Evolutionary conservation across 2,888 invertebrate species (phyloP), one percentile per base, ranked within the genome.

Genomic region (Strigamia maritima): DNA sequence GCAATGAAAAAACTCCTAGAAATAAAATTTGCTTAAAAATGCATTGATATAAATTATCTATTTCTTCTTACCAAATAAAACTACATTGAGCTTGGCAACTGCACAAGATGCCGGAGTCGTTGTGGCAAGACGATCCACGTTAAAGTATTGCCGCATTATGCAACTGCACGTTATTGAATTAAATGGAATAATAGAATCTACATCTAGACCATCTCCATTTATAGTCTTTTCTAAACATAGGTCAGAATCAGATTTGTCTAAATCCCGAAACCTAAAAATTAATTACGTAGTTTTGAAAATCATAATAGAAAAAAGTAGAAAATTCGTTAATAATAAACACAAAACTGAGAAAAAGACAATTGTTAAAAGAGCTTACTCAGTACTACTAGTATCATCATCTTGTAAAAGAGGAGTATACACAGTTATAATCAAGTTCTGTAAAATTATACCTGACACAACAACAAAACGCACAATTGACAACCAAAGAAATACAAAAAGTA

Each of bases 401-500:
- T 70, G 70, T n/a, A 70, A 70, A 26, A 70, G 70, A 14, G 70
- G 70, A 16, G 70, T 70, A 28, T 28, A 70, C 26, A 28, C 70
- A 12, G 70, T 70, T 70, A 70, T 7, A 28, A 26, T 1, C 10
- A 35, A 4, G 35, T 75, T 75, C 35, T 40, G 75, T 14, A 75
- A 14, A 40, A 7, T 75, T 35, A 40, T 75, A 40, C n/a, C 40
- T 75, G 31, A 28, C 40, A 35, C 24, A 40, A 40, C 38, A 75
- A 28, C 35, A 35, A 75, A 10, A 35, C 35, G 14, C 19, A 28
- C 75, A 70, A 26, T 22, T 70, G 10, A 16, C 31, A 10, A 75
- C 22, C 22, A 22, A 14, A 22, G 38, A 38, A 75, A 75, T 38
- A 16, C n/a, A 75, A 31, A 74, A 2, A 2, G n/a, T n/a, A n/a